phyloP scores from a whole-genome alignment of 2,797 vertebrate genomes.

The Dryobates pubescens region DNA sequence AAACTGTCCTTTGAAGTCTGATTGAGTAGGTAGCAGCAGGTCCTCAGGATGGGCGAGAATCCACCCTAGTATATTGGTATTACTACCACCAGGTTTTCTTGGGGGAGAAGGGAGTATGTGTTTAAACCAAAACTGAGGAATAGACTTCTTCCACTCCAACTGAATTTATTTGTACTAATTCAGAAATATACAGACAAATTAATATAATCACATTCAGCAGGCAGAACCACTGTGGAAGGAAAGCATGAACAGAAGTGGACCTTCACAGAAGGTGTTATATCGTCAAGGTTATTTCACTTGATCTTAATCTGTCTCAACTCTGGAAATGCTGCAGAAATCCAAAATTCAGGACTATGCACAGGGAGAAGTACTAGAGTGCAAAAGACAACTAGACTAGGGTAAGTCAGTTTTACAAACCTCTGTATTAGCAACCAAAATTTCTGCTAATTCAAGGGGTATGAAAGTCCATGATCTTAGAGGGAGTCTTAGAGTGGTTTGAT shows the following conservation, averaged over 20 bases:
- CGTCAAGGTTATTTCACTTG: neutral
- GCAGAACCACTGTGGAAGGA: constrained; percentile 27
- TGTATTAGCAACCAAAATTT: neutral
- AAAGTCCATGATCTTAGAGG: neutral
- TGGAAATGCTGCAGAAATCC: neutral
- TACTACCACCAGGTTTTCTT: neutral
- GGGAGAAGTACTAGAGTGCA: neutral
- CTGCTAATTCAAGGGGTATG: neutral
- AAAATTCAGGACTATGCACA: neutral
- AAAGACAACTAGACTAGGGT: neutral
- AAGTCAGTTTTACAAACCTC: neutral
- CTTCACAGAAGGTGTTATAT: constrained; percentile 53
- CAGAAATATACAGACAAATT: constrained; percentile 58
- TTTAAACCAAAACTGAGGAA: neutral
- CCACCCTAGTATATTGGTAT: neutral
- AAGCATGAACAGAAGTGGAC: constrained; percentile 9
- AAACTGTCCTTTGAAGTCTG: neutral
- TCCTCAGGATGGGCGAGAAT: neutral
- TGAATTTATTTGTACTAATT: constrained; percentile 49
- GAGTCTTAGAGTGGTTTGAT: neutral
- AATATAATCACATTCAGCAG: neutral
- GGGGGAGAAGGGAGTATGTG: rapidly evolving
- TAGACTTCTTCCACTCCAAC: neutral
- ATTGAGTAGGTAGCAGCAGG: neutral
- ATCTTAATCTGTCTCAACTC: neutral